Conservation (phyloP, 2,113 vertebrate genomes). For the Larimichthys polyactis region DNA sequence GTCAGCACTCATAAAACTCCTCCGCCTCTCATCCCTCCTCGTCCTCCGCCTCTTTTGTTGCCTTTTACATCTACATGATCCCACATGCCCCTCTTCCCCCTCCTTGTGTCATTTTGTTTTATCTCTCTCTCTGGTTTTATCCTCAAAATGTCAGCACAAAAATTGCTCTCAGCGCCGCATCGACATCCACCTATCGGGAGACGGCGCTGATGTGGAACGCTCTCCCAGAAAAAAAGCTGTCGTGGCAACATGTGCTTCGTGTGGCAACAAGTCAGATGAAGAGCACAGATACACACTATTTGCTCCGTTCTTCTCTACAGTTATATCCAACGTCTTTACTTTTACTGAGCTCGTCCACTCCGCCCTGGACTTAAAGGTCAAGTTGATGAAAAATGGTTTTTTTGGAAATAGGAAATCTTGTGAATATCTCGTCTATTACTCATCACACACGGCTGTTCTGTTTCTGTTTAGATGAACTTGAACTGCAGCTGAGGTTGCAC, state of each 20-base stretch:
- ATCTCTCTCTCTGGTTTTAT: neutral
- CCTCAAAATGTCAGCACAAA: conserved; percentile 14
- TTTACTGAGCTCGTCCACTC: neutral
- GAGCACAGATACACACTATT: neutral
- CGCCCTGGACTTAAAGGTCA: neutral
- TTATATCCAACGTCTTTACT: too few relatives aligned
- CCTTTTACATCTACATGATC: conserved; percentile 13
- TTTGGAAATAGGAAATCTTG: neutral
- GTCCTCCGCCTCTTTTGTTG: neutral
- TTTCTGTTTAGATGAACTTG: neutral
- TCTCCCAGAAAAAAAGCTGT: conserved; percentile 15
- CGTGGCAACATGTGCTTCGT: conserved; percentile 20
- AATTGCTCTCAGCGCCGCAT: neutral
- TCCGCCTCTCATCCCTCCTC: neutral
- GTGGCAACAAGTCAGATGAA: conserved; percentile 19
- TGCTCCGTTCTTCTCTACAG: neutral
- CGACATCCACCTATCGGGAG: conserved; percentile 17
- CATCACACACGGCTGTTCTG: neutral
- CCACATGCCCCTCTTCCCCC: neutral
- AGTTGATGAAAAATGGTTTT: neutral
- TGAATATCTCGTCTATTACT: too few relatives aligned
- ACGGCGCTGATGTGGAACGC: conserved; percentile 14
- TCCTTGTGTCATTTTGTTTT: neutral
- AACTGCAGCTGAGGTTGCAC: conserved; percentile 20
- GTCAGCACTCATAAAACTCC: conserved; percentile 46